Base-by-base conservation (phyloP, 2,113 vertebrate species). In the Myxocyprinus asiaticus region DNA sequence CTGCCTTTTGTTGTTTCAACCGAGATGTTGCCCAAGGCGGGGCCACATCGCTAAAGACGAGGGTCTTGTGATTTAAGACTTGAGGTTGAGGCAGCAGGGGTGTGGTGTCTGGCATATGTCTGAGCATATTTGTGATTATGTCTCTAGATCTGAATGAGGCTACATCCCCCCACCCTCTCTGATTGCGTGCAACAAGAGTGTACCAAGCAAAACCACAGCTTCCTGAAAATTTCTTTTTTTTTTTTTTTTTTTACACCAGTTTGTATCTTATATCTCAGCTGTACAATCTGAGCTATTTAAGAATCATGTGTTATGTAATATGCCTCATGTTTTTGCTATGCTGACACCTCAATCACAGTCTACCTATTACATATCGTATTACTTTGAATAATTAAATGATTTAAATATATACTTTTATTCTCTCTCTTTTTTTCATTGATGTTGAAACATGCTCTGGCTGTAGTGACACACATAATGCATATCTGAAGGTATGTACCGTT, bases 201-300 rank as follows among this genome's bases (percentile, higher is more conserved):
- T 77, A 56, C 61, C 51, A 43, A 55, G 79, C 22, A 10, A 69
- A 81, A 81, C 70, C 79, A 0, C 79, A 42, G 67, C 59, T 81
- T 84, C 78, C 78, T 84, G 76, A 62, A n/a, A n/a, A n/a, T n/a
- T n/a, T n/a, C n/a, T n/a, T n/a, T n/a, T n/a, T n/a, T n/a, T n/a
- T n/a, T n/a, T n/a, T n/a, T n/a, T 14, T 56, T 63, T 58, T 78
- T 10, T 56, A 45, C 17, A 53, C 55, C 6, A 9, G 45, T 50
- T 43, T 15, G 58, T 62, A 6, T 15, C 14, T 53, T 11, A 47
- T 53, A 64, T 22, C 62, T 72, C 22, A 33, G 22, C 22, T 65
- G 17, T 22, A 43, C 12, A 42, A 3, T 2, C 12, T 9, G 10
- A 72, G 22, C 58, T 59, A 17, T 47, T 59, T 17, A 22, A 3